Percentiles rank a stretch among this genome's conserved stretches.
These are phyloP conservation scores for Clarias fuscus DNA, from an alignment of 2,797 vertebrate genomes.

Conservation along the genomic window DNA sequence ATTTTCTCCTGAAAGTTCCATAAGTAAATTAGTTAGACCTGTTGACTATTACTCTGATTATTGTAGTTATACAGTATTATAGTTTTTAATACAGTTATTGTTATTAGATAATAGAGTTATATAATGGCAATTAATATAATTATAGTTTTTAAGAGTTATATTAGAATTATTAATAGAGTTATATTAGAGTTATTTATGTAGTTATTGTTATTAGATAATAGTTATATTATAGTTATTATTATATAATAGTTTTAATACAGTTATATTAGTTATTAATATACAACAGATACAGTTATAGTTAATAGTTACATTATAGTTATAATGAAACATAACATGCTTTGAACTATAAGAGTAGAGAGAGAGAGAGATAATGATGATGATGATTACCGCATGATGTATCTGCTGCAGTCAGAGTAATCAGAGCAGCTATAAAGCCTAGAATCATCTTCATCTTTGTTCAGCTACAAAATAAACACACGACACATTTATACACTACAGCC, in stretches of 20 bases:
- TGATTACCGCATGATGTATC: constrained; percentile 67
- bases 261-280: not conserved
- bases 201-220: no score
- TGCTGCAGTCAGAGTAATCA: constrained; percentile 62
- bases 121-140: no score
- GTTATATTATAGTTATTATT: no score
- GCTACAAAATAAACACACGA: constrained; percentile 47
- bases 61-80: not conserved
- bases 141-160: no score
- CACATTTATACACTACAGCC: not conserved
- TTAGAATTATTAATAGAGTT: no score
- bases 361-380: not conserved
- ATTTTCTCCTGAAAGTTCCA: not conserved
- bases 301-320: not conserved
- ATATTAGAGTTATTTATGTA: no score
- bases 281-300: not conserved
- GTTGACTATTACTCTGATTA: not conserved
- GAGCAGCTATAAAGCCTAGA: constrained; percentile 57
- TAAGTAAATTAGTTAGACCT: no score
- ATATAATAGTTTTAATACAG: no score
- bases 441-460: constrained; percentile 62
- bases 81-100: no score
- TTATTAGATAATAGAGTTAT: no score
- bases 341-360: not conserved
- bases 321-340: no score